A percentile compares a stretch with the other conserved stretches of the same genome.
phyloP scores from a whole-genome alignment of 2,888 invertebrate genomes.

The Drosophila koepferae region DNA sequence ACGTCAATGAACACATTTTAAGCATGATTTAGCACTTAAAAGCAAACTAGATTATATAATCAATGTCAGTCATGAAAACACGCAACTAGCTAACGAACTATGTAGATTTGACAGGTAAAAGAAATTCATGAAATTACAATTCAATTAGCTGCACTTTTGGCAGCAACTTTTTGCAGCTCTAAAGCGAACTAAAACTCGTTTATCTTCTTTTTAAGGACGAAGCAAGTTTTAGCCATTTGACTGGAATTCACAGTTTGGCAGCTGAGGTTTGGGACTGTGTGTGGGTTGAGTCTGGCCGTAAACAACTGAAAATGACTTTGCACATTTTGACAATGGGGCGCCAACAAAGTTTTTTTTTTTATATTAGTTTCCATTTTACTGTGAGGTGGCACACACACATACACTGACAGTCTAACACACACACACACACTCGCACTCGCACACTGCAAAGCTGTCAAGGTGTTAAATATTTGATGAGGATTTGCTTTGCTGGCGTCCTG shows the following conservation, averaged over 20 bases:
- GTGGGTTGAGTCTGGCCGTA: constrained; percentile 11
- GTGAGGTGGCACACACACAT: constrained; percentile 20
- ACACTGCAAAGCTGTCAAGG: constrained; percentile 20
- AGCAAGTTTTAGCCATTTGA: constrained; percentile 32
- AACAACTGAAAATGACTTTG: constrained; percentile 60
- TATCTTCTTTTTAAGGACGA: constrained; percentile 19
- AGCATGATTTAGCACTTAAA: constrained; percentile 1
- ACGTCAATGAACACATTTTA: background rate
- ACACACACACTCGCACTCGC: constrained; percentile 15
- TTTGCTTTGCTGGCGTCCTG: constrained; percentile 20
- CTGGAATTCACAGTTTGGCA: constrained; percentile 40
- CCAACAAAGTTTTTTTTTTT: constrained; percentile 52
- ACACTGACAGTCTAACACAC: constrained; percentile 34
- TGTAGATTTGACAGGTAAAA: background rate
- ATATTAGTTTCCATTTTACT: background rate
- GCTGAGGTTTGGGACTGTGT: constrained; percentile 5
- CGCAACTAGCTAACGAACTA: background rate
- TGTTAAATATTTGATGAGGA: constrained; percentile 25
- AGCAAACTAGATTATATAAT: background rate
- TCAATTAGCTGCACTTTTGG: constrained; percentile 18
- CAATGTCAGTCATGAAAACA: background rate
- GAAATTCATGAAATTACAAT: constrained; percentile 6
- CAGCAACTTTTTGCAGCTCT: background rate
- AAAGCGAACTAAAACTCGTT: constrained; percentile 22
- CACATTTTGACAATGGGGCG: constrained; percentile 47